Conservation (phyloP, 1,140 invertebrate species). For the Lordiphosa clarofinis region DNA sequence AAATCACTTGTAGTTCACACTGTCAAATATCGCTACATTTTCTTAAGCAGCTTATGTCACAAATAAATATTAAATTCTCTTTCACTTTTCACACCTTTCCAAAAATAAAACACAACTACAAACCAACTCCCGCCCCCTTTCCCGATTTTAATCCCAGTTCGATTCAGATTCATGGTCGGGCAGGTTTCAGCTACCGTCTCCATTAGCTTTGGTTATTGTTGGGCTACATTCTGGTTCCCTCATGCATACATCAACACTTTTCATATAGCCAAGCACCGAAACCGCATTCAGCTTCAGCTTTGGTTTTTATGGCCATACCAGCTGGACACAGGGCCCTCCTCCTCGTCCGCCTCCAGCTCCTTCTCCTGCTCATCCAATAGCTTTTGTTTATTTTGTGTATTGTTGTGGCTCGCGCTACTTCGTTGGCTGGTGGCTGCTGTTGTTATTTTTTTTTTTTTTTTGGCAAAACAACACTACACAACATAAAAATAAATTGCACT, state of each 20-base stretch:
- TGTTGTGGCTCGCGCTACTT: slow-evolving; percentile 39
- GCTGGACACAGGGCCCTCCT: slow-evolving; percentile 28
- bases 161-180: background rate
- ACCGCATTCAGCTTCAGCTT: slow-evolving; percentile 52
- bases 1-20: too few relatives aligned
- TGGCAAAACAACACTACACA: slow-evolving; percentile 59
- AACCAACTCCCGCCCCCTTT: too few relatives aligned
- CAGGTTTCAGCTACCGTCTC: background rate
- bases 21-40: too few relatives aligned
- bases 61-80: too few relatives aligned
- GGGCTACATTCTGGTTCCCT: background rate
- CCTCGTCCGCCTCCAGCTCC: background rate
- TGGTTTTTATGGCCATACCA: slow-evolving; percentile 69
- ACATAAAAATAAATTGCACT: slow-evolving; percentile 78
- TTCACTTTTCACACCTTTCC: too few relatives aligned
- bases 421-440: slow-evolving; percentile 31
- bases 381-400: slow-evolving; percentile 66
- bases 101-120: too few relatives aligned
- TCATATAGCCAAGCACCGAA: slow-evolving; percentile 42
- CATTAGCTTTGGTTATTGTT: slow-evolving; percentile 29
- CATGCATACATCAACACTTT: slow-evolving; percentile 63
- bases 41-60: too few relatives aligned
- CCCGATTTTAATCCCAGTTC: background rate
- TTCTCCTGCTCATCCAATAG: slow-evolving; percentile 1
- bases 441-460: slow-evolving; percentile 37